Conservation (phyloP, 2,888 invertebrate genomes). For the Prionchulus punctatus region DNA sequence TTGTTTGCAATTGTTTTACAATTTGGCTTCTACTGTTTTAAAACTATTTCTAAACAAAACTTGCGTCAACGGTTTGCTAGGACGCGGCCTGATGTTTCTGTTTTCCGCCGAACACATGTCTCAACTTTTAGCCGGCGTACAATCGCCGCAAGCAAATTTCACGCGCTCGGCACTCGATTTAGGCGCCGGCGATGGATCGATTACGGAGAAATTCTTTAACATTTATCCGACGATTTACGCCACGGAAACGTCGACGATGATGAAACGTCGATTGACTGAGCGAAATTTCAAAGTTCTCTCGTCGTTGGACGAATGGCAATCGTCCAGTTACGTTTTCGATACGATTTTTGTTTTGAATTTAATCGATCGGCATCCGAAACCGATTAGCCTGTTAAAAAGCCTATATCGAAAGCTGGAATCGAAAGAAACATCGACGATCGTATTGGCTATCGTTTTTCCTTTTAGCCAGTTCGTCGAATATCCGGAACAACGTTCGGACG, state of each 20-base stretch:
- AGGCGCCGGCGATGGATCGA: conserved; percentile 88
- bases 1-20: conserved; percentile 75
- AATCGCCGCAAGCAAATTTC: not conserved
- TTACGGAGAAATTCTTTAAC: conserved; percentile 59
- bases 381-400: conserved; percentile 56
- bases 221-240: conserved; percentile 59
- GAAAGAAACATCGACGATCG: conserved; percentile 46
- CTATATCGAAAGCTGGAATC: conserved; percentile 55
- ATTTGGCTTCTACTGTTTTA: conserved; percentile 63
- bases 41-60: conserved; percentile 82
- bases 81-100: conserved; percentile 86
- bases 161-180: conserved; percentile 50
- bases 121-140: conserved; percentile 41
- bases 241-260: conserved; percentile 76
- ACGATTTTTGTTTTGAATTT: conserved; percentile 71
- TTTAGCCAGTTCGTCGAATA: conserved; percentile 82
- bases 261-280: conserved; percentile 60
- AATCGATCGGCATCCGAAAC: conserved; percentile 75
- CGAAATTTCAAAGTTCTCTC: conserved; percentile 40
- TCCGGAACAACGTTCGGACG: conserved; percentile 15
- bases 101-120: conserved; percentile 65
- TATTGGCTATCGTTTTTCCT: conserved; percentile 82
- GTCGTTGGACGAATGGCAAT: conserved; percentile 9
- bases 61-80: conserved; percentile 67
- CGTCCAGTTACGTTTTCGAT: not conserved